A percentile compares a stretch with the other conserved stretches of the same genome.
Conservation (phyloP, 2,113 vertebrate genomes). For the Anguilla rostrata region DNA sequence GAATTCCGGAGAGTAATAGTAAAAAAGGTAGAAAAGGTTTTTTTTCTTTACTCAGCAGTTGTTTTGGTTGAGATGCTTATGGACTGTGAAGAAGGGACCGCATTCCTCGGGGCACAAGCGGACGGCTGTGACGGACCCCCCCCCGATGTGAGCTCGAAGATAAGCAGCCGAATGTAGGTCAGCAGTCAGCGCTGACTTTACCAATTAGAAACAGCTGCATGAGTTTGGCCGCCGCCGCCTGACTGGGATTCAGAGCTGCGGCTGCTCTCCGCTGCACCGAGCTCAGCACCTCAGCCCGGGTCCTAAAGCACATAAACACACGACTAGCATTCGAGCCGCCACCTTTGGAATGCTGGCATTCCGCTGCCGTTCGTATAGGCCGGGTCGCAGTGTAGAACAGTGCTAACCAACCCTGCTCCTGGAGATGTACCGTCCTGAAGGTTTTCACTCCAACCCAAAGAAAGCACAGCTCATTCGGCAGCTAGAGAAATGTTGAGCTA, state of each 20-base stretch:
- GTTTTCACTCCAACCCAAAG: no score
- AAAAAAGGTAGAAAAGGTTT: constrained; percentile 39
- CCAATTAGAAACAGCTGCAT: constrained; percentile 70
- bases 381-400: neutral
- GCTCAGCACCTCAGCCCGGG: neutral
- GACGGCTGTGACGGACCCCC: constrained; percentile 27
- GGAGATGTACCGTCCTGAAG: no score
- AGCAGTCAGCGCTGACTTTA: constrained; percentile 66
- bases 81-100: constrained; percentile 45
- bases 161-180: constrained; percentile 70
- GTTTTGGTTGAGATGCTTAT: constrained; percentile 32
- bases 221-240: neutral
- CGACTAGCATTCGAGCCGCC: constrained; percentile 24
- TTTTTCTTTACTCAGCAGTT: constrained; percentile 20
- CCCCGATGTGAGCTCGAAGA: constrained; percentile 65
- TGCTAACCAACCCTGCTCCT: no score
- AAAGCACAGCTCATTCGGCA: no score
- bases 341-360: constrained; percentile 17
- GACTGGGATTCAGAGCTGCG: no score
- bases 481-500: no score
- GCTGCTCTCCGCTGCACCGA: neutral
- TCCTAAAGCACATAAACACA: constrained; percentile 41
- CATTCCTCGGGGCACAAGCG: constrained; percentile 49
- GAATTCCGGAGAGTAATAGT: constrained; percentile 14
- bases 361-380: neutral